Evolutionary conservation across 2,113 vertebrate genomes (phyloP).

Genomic region (Thunnus thynnus): DNA sequence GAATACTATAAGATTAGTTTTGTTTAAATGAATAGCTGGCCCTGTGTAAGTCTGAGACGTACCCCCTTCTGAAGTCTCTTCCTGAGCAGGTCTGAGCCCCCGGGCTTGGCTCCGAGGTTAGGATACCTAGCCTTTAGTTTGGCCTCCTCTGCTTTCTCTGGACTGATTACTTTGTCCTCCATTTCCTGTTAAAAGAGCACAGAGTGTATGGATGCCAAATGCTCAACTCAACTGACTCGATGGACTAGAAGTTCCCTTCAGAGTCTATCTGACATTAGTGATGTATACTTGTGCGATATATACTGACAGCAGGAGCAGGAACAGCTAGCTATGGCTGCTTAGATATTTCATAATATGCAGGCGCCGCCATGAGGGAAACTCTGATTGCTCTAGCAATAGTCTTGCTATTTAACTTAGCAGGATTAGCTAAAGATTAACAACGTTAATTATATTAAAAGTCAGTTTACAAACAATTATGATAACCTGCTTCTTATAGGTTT

Average conservation of each 20-base stretch:
- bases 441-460: neutral
- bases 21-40: neutral
- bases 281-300: neutral
- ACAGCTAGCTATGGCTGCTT: neutral
- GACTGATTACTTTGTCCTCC: slow-evolving; percentile 96
- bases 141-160: slow-evolving; percentile 96
- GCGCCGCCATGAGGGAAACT: slow-evolving; percentile 47
- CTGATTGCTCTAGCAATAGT: slow-evolving; percentile 41
- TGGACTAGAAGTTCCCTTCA: neutral
- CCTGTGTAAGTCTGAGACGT: slow-evolving; percentile 40
- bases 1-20: neutral
- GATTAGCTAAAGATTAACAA: neutral
- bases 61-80: slow-evolving; percentile 98
- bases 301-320: neutral
- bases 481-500: neutral
- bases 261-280: neutral
- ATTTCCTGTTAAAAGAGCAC: slow-evolving; percentile 88
- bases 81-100: slow-evolving; percentile 95
- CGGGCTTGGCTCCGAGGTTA: slow-evolving; percentile 93
- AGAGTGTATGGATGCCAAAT: neutral
- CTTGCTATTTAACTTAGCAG: slow-evolving; percentile 15
- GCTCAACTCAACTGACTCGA: neutral
- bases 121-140: slow-evolving; percentile 97
- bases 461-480: fast-evolving
- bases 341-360: neutral